These are phyloP conservation scores for Tiliqua scincoides DNA, from an alignment of 2,113 vertebrate species.

Conservation along the genomic window DNA sequence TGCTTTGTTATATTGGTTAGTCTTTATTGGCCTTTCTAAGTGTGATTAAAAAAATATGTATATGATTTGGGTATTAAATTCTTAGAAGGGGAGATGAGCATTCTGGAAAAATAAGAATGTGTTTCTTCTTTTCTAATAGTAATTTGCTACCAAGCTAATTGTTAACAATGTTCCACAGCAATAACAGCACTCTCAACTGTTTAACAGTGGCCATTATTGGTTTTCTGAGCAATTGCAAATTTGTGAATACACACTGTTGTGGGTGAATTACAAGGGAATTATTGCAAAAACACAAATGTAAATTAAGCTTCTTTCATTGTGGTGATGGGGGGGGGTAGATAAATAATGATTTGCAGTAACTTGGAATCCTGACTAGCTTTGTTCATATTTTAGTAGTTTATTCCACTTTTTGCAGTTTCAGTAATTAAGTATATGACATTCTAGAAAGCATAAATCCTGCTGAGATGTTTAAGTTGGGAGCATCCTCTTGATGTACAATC, in stretches of 20 bases:
- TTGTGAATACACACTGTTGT: background rate
- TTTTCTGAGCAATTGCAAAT: background rate
- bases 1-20: constrained; percentile 4
- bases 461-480: constrained; percentile 78
- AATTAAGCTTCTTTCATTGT: constrained; percentile 69
- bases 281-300: constrained; percentile 60
- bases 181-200: background rate
- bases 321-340: constrained; percentile 49
- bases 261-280: background rate
- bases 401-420: constrained; percentile 58
- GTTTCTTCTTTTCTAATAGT: background rate
- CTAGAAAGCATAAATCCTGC: constrained; percentile 75
- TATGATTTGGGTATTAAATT: background rate
- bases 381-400: constrained; percentile 73
- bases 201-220: background rate
- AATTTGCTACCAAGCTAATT: constrained; percentile 17
- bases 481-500: constrained; percentile 76
- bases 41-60: background rate
- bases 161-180: constrained; percentile 20
- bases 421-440: constrained; percentile 80
- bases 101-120: background rate
- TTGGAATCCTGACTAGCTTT: constrained; percentile 61
- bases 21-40: constrained; percentile 2
- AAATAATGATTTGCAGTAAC: constrained; percentile 72
- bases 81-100: background rate